phyloP scores from a whole-genome alignment of 2,113 vertebrate species.

The Tupaia chinensis region DNA sequence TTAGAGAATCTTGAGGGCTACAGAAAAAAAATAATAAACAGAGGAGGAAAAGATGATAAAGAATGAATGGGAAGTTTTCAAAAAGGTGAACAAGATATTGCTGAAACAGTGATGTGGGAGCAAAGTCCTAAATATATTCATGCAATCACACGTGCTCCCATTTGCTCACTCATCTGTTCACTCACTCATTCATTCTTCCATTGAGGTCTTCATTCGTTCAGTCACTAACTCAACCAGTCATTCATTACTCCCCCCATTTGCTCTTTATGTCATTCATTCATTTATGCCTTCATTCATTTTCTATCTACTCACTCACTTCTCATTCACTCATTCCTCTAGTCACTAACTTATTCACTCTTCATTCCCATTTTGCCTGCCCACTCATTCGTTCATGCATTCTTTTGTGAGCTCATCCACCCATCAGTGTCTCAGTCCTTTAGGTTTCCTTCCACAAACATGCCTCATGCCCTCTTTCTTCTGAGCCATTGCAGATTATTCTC shows the following conservation, averaged over 20 bases:
- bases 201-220: background rate
- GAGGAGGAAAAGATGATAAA: background rate
- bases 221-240: background rate
- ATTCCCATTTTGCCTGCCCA: too few relatives aligned
- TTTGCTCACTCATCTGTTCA: too few relatives aligned
- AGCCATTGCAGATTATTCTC: background rate
- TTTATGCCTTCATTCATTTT: background rate
- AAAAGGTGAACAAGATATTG: background rate
- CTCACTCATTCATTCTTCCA: background rate
- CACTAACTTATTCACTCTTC: background rate
- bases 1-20: background rate
- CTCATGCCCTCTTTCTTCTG: accelerated
- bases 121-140: background rate
- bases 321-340: background rate
- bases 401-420: background rate
- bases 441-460: background rate
- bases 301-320: background rate
- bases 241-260: background rate
- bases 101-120: background rate
- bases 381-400: too few relatives aligned
- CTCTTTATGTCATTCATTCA: background rate
- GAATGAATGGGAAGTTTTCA: background rate
- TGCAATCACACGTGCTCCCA: background rate
- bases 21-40: background rate
- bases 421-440: too few relatives aligned